These are phyloP conservation scores for Charadrius vociferus DNA, from an alignment of 2,113 vertebrate species.

Conservation along the genomic window DNA sequence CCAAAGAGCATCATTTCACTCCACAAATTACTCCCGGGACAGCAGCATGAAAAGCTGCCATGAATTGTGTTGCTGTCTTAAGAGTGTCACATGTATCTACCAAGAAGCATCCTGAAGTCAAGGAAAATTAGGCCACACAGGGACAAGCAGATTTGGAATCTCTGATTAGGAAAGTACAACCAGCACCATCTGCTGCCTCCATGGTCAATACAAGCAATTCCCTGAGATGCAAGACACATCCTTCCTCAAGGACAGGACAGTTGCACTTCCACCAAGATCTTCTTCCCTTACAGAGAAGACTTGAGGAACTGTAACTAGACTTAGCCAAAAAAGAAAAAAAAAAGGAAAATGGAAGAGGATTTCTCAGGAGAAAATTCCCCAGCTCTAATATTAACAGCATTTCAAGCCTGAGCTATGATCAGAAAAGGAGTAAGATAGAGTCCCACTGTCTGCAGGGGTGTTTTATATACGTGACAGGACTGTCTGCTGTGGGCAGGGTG, in stretches of 20 bases:
- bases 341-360: background rate
- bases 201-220: background rate
- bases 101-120: background rate
- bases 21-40: background rate
- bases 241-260: background rate
- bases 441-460: background rate
- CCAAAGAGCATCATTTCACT: background rate
- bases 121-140: background rate
- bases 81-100: background rate
- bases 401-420: background rate
- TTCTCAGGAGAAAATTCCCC: background rate
- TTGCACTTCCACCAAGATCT: background rate
- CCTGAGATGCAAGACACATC: background rate
- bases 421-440: background rate
- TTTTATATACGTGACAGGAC: constrained; percentile 1
- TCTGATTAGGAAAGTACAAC: background rate
- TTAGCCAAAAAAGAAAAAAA: background rate
- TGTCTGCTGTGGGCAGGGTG: constrained; percentile 13
- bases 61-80: background rate
- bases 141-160: background rate
- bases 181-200: constrained; percentile 35
- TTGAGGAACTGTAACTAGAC: background rate
- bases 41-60: background rate
- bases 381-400: constrained; percentile 14
- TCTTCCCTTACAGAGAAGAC: background rate